Percentiles rank a stretch among this genome's conserved stretches.
These are phyloP conservation scores for Pogonophryne albipinna DNA, from an alignment of 2,797 vertebrate species.

Conservation along the genomic window DNA sequence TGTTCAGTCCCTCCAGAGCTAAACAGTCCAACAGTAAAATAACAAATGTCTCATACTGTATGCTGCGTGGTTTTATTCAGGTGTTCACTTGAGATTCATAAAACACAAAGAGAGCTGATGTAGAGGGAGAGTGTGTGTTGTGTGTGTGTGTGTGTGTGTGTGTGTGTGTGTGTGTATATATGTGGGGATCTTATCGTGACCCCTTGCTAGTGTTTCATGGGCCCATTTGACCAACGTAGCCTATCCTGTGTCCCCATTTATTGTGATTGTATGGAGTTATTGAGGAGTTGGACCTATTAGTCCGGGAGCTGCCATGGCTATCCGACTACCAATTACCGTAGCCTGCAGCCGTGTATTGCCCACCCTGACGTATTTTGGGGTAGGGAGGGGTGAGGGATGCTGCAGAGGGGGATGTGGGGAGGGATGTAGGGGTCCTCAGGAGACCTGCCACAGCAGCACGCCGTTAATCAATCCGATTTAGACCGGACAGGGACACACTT, in stretches of 20 bases:
- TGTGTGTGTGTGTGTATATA: slow-evolving; percentile 34
- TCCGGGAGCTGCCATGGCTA: slow-evolving; percentile 80
- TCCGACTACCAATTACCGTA: slow-evolving; percentile 83
- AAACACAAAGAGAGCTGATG: slow-evolving; percentile 45
- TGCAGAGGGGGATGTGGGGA: slow-evolving; percentile 11
- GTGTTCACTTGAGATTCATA: slow-evolving; percentile 65
- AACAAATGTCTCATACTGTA: slow-evolving; percentile 49
- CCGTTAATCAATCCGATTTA: slow-evolving; percentile 89
- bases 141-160: slow-evolving; percentile 10
- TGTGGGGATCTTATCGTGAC: slow-evolving; percentile 50
- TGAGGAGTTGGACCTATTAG: slow-evolving; percentile 85
- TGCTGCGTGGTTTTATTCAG: slow-evolving; percentile 48
- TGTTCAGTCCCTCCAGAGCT: slow-evolving; percentile 60
- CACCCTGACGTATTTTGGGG: slow-evolving; percentile 64
- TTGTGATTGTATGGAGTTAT: slow-evolving; percentile 84
- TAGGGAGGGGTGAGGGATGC: slow-evolving; percentile 53
- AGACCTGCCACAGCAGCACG: slow-evolving; percentile 81
- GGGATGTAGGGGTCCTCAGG: slow-evolving; percentile 69
- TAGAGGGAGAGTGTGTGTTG: background rate
- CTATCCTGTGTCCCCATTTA: slow-evolving; percentile 77
- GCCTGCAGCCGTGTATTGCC: slow-evolving; percentile 73
- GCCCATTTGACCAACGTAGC: slow-evolving; percentile 80
- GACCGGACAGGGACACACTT: slow-evolving; percentile 85
- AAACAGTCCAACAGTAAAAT: slow-evolving; percentile 57
- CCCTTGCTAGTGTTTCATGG: slow-evolving; percentile 75